Conservation (phyloP, 2,113 vertebrate species). For the Bettongia penicillata region DNA sequence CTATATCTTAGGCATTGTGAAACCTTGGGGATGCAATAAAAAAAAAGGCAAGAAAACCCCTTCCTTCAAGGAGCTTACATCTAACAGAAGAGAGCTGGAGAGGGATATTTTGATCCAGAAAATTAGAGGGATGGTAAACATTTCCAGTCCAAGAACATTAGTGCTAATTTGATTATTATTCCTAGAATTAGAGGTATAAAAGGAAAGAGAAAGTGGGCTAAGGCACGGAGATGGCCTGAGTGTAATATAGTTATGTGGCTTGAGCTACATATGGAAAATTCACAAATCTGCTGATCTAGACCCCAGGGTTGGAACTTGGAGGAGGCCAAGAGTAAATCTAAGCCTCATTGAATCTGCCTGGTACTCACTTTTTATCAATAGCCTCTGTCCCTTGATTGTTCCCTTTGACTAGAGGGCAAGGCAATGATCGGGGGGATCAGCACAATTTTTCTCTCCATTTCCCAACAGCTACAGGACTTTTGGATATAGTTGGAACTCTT, state of each 20-base stretch:
- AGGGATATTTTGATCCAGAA: not conserved
- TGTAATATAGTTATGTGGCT: not conserved
- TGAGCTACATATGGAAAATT: not conserved
- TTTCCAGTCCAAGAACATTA: not conserved
- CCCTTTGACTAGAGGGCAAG: not conserved
- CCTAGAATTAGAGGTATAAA: not conserved
- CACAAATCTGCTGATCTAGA: too few relatives aligned
- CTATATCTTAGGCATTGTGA: not conserved
- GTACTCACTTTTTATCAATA: not conserved
- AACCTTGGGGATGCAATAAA: too few relatives aligned
- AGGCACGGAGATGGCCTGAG: not conserved
- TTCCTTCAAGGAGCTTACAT: not conserved
- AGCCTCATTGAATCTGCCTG: too few relatives aligned
- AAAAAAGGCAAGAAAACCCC: not conserved
- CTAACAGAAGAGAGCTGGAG: not conserved
- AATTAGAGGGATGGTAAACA: not conserved
- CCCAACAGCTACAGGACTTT: not conserved
- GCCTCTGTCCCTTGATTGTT: not conserved
- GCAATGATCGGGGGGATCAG: not conserved
- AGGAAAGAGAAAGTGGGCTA: not conserved
- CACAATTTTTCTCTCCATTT: not conserved
- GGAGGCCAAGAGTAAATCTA: not conserved
- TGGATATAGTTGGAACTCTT: not conserved
- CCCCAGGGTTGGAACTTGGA: not conserved
- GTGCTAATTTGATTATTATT: not conserved